Evolutionary conservation across 1,140 invertebrate species (phyloP), one percentile per base, ranked within the genome.

Genomic region (Eumaeus atala): DNA sequence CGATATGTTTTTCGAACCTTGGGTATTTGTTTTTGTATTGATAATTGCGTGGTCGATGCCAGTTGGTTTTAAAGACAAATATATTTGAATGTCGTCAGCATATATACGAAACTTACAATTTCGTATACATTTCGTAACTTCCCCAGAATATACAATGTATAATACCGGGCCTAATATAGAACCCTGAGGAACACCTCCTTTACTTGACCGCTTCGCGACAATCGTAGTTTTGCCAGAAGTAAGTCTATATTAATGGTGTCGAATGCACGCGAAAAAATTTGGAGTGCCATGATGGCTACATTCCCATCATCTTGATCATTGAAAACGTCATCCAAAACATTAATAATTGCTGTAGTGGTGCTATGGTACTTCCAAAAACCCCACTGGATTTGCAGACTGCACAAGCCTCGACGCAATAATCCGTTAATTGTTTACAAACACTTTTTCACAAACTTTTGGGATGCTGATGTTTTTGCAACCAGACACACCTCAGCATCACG

Each of bases 301-400:
- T 52, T 9, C 11, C 37, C 50, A 1, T 4, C 37, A 21, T 52
- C 50, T 7, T 38, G 36, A 17, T 36, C 36, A 11, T 14, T 40
- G 9, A 52, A 9, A 21, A 52, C 38, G n/a, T 52, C 11, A n/a
- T 52, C 50, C 3, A 52, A 4, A 1, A 52, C 50, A 40, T 52
- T 36, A 10, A n/a, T 5, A 18, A 52, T 9, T 11, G 49, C 35
- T 9, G 49, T 51, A n/a, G 37, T 12, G 11, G 37, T 38, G 5
- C 37, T 38, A n/a, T 38, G 37, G 11, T 38, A n/a, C 12, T n/a
- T 38, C 6, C 37, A 5, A 5, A 38, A 38, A n/a, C 37, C 37
- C 12, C 10, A 38, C 12, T 38, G 37, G 1, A 6, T n/a, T 38
- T 1, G 6, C 12, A 9, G 37, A n/a, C 12, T n/a, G 37, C 5